Evolutionary conservation across 2,797 vertebrate genomes (phyloP), one percentile per base, ranked within the genome.

Genomic region (Tarsius wallacei): DNA sequence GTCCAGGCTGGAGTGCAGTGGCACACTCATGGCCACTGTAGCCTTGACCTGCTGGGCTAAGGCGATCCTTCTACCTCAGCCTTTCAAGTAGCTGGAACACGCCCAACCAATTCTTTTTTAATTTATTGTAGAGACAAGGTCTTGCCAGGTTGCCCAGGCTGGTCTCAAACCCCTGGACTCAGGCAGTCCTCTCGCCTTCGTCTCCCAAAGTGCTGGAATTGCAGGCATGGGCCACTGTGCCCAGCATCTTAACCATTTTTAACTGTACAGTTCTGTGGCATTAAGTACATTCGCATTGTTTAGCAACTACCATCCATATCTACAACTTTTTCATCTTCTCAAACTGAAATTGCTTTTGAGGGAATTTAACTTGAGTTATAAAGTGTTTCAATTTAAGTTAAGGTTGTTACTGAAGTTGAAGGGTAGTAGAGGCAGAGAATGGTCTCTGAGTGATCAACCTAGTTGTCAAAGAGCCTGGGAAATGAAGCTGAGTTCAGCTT

Each of bases 141-240:
- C 33, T 68, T 3, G 9, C 66, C 17, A 1, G 19, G n/a, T 68
- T 33, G n/a, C 31, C 17, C 17, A 68, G 66, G 66, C 17, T 33
- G n/a, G 8, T 33, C 8, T 68, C 4, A 9, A 68, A 33, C n/a
- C 19, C n/a, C 64, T 68, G 66, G 21, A 8, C 66, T 33, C 17
- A 19, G n/a, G n/a, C 19, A 9, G 33, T 68, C 16, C 8, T 1
- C 8, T 17, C 8, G 0, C n/a, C n/a, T 68, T 4, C 8, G 66
- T 31, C 66, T 33, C 66, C 17, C n/a, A 21, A 68, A 68, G n/a
- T 68, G 66, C 66, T 68, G 66, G 66, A 9, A 68, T 68, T 21
- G 33, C 33, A 33, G 66, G n/a, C 66, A 21, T 68, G 17, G n/a
- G 66, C n/a, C n/a, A 68, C 66, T n/a, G 21, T 17, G 7, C 16